Evolutionary conservation across 2,113 vertebrate genomes (phyloP).

Genomic region (Apteryx owenii): DNA sequence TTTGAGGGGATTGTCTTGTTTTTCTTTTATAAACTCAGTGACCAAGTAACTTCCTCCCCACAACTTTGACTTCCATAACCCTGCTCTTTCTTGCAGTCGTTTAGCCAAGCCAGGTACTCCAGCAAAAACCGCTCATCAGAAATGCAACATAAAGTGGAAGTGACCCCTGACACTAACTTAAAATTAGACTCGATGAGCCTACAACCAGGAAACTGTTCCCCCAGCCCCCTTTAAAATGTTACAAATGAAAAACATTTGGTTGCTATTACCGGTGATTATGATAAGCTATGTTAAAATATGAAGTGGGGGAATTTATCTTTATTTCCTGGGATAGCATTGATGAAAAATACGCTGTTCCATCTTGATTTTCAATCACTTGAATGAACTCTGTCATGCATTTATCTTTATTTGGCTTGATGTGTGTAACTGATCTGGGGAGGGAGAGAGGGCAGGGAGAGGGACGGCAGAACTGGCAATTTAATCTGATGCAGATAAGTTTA

Average conservation of each 20-base stretch:
- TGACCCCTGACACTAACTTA: slow-evolving; percentile 46
- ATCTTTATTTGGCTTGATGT: slow-evolving; percentile 35
- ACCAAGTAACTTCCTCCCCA: neutral
- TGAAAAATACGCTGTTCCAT: slow-evolving; percentile 61
- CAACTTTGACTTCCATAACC: accelerated
- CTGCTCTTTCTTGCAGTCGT: neutral
- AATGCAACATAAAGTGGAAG: slow-evolving; percentile 60
- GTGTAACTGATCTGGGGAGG: neutral
- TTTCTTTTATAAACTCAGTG: neutral
- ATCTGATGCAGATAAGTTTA: slow-evolving; percentile 54
- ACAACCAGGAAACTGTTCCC: slow-evolving; percentile 41
- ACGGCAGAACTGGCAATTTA: neutral
- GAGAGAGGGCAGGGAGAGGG: neutral
- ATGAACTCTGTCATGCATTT: slow-evolving; percentile 46
- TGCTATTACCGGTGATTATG: slow-evolving; percentile 67
- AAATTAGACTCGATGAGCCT: slow-evolving; percentile 46
- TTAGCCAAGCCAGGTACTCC: neutral
- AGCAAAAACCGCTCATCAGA: slow-evolving; percentile 17
- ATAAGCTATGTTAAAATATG: slow-evolving; percentile 56
- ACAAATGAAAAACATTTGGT: slow-evolving; percentile 75
- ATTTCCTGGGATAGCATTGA: slow-evolving; percentile 69
- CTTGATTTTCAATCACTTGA: slow-evolving; percentile 58
- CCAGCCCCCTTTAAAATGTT: neutral
- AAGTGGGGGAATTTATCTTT: slow-evolving; percentile 73
- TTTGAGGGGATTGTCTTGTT: neutral